phyloP scores from a whole-genome alignment of 1,140 invertebrate species.

The Cydia fagiglandana region DNA sequence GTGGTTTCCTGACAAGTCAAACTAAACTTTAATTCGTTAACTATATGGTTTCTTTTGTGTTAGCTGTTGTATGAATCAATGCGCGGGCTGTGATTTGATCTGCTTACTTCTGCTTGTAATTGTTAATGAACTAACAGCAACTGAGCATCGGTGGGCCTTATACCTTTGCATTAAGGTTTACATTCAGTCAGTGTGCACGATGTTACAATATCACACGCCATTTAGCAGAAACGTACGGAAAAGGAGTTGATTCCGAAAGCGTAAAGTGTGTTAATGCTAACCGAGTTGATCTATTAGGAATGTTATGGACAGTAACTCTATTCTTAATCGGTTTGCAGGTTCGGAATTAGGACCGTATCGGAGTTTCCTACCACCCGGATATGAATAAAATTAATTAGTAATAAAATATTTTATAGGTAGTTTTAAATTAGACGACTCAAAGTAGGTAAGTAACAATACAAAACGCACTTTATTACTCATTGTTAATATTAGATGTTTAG shows the following conservation, averaged over 20 bases:
- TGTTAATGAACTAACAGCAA: constrained; percentile 41
- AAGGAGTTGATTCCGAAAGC: constrained; percentile 8
- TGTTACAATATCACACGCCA: not conserved
- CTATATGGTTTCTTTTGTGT: not conserved
- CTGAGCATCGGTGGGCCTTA: too few relatives aligned
- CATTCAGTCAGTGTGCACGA: not conserved
- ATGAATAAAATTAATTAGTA: not conserved
- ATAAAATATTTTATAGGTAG: not conserved
- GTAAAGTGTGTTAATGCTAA: not conserved
- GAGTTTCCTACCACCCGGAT: not conserved
- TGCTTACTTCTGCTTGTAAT: constrained; percentile 40
- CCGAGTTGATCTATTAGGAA: not conserved
- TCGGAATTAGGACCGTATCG: not conserved
- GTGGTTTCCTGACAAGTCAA: not conserved
- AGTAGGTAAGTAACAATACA: too few relatives aligned
- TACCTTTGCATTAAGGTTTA: too few relatives aligned
- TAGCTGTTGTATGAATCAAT: constrained; percentile 33
- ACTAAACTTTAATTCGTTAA: not conserved
- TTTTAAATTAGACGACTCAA: too few relatives aligned
- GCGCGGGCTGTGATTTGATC: constrained; percentile 34
- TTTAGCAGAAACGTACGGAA: constrained; percentile 16
- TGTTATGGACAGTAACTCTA: not conserved
- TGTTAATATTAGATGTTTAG: too few relatives aligned
- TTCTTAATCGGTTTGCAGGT: not conserved
- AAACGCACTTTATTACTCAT: too few relatives aligned